Evolutionary conservation across 1,140 invertebrate genomes (phyloP).

Genomic region (Bombus difficillimus): DNA sequence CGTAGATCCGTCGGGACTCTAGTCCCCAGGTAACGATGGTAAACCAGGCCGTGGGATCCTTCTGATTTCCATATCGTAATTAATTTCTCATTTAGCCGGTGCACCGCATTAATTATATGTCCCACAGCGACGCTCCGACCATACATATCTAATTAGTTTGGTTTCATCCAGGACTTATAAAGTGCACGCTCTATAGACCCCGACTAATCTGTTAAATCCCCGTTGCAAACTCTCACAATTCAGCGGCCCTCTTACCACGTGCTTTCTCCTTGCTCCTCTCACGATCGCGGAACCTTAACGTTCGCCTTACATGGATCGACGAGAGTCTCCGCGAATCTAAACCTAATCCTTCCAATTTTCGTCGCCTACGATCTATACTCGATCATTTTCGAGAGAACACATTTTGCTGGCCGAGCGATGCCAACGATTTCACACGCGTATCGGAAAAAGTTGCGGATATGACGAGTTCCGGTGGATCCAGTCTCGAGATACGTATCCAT

Average conservation of each 20-base stretch:
- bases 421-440: no score
- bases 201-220: constrained; percentile 31
- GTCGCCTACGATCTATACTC: neutral
- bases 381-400: neutral
- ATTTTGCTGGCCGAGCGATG: no score
- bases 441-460: neutral
- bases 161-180: constrained; percentile 59
- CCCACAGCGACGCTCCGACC: constrained; percentile 45
- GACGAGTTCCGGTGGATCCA: neutral
- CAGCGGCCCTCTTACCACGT: neutral
- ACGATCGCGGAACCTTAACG: neutral
- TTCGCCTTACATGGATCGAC: neutral
- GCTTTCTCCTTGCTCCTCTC: neutral
- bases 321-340: neutral
- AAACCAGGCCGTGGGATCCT: constrained; percentile 42
- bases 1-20: neutral
- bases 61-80: constrained; percentile 74
- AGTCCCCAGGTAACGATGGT: constrained; percentile 12
- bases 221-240: constrained; percentile 22
- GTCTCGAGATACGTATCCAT: constrained; percentile 4
- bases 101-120: constrained; percentile 69
- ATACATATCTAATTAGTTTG: constrained; percentile 71
- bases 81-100: constrained; percentile 72
- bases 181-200: constrained; percentile 31
- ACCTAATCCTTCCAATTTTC: neutral